Evolutionary conservation across 1,140 invertebrate species (phyloP), one percentile per base, ranked within the genome.

Genomic region (Doryteuthis pealeii): DNA sequence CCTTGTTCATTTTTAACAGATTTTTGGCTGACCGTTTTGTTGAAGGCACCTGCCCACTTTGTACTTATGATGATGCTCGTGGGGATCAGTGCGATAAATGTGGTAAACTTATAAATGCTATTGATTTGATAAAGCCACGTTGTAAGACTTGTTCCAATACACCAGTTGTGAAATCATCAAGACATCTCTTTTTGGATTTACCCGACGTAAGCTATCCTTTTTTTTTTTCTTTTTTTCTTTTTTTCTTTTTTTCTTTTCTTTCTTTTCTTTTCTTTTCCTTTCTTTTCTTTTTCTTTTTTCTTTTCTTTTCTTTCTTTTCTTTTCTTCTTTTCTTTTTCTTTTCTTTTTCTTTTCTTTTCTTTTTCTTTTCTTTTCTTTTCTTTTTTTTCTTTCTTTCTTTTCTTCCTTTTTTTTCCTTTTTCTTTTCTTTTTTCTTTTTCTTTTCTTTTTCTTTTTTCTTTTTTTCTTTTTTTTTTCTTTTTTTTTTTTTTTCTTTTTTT

Each of bases 51-150:
- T 99, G 98, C 90, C 97, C 96, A 0, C 91, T 94, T 83, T 99
- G 98, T 88, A 90, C 89, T 14, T 99, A 96, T 89, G 93, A 94
- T 79, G 94, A 96, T 86, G 97, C 98, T 15, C 90, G 98, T 45
- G 98, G 98, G 2, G 98, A 99, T 90, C 98, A 99, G 87, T 99
- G 98, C 87, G 98, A 99, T 88, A 94, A 94, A 78, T 99, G 98
- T 88, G 95, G 97, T 1, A 96, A 98, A 85, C 90, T 99, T 5
- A 93, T 99, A 31, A 99, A 99, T 89, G 95, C 97, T 0, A 91
- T 93, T 0, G 98, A 99, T 76, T 89, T 99, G 15, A 92, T 93
- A 70, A 90, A 93, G 73, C 95, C 98, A 0, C 90, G 93, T 49
- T 99, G 98, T 89, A 99, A 99, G 90, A 89, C 96, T 10, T 99